phyloP scores from a whole-genome alignment of 2,888 invertebrate species.

The Holacanthella duospinosa region DNA sequence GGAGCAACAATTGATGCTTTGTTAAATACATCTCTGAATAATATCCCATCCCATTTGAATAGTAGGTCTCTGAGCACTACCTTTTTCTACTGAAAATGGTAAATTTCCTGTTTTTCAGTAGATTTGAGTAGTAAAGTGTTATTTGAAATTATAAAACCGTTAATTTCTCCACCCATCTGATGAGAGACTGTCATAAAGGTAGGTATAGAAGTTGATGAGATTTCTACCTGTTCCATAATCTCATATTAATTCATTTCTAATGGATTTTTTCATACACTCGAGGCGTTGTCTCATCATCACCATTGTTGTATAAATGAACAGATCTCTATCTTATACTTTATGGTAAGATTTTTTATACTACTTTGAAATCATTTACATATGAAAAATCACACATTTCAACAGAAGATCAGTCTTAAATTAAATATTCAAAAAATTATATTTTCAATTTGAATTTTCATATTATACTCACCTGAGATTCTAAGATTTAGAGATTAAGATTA shows the following conservation, averaged over 20 bases:
- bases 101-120: not conserved
- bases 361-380: not conserved
- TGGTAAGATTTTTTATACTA: not conserved
- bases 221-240: not conserved
- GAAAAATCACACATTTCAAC: not conserved
- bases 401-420: not conserved
- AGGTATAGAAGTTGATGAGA: not conserved
- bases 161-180: not conserved
- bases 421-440: not conserved
- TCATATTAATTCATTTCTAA: not conserved
- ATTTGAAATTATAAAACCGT: slow-evolving; percentile 2
- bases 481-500: too few relatives aligned
- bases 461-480: too few relatives aligned
- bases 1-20: not conserved
- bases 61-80: not conserved
- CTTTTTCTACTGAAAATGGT: not conserved
- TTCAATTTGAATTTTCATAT: too few relatives aligned
- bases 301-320: too few relatives aligned
- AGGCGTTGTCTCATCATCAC: not conserved
- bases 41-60: too few relatives aligned
- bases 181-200: not conserved
- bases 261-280: not conserved
- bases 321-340: not conserved
- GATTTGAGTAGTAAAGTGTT: not conserved
- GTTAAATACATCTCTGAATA: too few relatives aligned